Percentiles rank a stretch among this genome's conserved stretches.
Conservation (phyloP, 2,113 vertebrate species). For the Ibidorhyncha struthersii region DNA sequence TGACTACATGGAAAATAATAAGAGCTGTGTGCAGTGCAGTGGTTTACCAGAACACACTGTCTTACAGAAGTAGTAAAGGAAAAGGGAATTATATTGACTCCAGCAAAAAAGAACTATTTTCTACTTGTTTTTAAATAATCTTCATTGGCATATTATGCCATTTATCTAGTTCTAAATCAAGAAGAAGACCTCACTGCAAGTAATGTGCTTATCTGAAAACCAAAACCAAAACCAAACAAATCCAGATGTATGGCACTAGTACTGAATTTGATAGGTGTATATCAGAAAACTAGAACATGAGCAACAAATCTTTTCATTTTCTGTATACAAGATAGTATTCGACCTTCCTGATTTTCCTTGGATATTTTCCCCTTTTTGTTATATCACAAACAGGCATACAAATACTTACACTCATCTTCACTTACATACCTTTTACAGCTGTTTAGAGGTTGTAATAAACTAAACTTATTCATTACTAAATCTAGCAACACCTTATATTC, state of each 20-base stretch:
- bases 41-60: neutral
- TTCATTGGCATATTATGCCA: neutral
- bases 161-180: neutral
- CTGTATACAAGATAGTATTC: neutral
- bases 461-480: neutral
- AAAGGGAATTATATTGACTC: neutral
- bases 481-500: neutral
- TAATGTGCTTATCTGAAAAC: neutral
- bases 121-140: neutral
- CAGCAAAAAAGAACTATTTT: neutral
- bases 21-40: neutral
- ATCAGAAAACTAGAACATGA: neutral
- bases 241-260: neutral
- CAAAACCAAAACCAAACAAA: neutral
- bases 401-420: neutral
- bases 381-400: neutral
- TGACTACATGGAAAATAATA: neutral
- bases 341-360: neutral
- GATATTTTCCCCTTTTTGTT: neutral
- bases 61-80: neutral
- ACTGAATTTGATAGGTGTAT: neutral
- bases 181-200: neutral
- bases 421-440: neutral
- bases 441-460: neutral
- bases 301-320: neutral